phyloP scores from a whole-genome alignment of 2,888 invertebrate genomes.

The Xanthorhoe spadicearia region DNA sequence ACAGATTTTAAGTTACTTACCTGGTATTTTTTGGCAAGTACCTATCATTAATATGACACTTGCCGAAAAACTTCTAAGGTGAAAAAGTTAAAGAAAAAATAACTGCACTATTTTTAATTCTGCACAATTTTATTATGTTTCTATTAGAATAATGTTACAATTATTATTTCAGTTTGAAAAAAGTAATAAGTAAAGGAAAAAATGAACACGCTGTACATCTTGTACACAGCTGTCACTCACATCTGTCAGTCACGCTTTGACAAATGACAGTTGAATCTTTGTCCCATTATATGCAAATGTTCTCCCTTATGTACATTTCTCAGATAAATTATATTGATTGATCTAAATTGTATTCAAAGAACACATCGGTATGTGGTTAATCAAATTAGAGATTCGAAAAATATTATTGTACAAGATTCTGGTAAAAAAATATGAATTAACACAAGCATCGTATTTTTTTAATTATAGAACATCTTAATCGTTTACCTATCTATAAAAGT shows the following conservation, averaged over 20 bases:
- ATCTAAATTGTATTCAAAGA: slow-evolving; percentile 61
- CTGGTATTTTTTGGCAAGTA: too few species aligned
- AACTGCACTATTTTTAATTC: not conserved
- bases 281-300: slow-evolving; percentile 82
- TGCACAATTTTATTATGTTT: not conserved
- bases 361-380: slow-evolving; percentile 18
- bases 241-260: slow-evolving; percentile 66
- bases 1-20: not conserved
- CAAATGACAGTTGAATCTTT: slow-evolving; percentile 59
- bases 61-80: too few species aligned
- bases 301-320: slow-evolving; percentile 67
- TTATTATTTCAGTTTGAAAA: not conserved
- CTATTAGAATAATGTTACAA: not conserved
- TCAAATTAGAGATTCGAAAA: too few species aligned
- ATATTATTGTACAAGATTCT: too few species aligned
- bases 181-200: not conserved
- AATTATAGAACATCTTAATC: too few species aligned
- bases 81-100: not conserved
- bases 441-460: too few species aligned
- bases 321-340: slow-evolving; percentile 65
- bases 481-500: too few species aligned
- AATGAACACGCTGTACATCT: slow-evolving; percentile 56
- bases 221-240: slow-evolving; percentile 38
- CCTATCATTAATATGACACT: too few species aligned
- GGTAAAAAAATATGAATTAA: too few species aligned